Base-by-base conservation (phyloP, 2,888 invertebrate species). In the Strigamia transsilvanica region DNA sequence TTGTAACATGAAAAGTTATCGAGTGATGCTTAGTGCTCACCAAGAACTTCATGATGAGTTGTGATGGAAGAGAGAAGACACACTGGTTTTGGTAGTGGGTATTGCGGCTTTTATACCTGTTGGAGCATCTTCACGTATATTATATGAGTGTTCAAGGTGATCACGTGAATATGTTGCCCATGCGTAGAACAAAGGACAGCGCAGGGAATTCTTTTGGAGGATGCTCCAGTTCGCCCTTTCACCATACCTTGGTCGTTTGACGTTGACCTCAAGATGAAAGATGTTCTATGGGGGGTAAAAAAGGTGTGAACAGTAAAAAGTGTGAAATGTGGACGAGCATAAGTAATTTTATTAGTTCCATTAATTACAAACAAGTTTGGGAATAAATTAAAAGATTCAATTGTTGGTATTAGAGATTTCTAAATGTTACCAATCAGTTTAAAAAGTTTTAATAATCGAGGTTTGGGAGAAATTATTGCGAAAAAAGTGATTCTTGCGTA, bases 11-110 rank as follows among this genome's bases (percentile, higher is more conserved):
- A 46, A 46, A 46, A 46, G 46, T 46, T 2, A 4, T n/a, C 4
- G n/a, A 18, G 18, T 18, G n/a, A 1, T 18, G 13, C 6, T 51
- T n/a, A 2, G n/a, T 56, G 56, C 56, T 56, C 56, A 56, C 56
- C 56, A 56, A 56, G 56, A 56, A 56, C 56, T 56, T 56, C 56
- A 56, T 56, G 56, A 56, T 56, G 56, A 56, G 56, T 18, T 56
- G 56, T 18, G 56, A 56, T 56, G 9, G 7, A 38, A 38, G 21
- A 56, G 56, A 56, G 56, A 56, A 15, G 56, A 56, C 21, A 56
- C 56, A 56, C 15, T 56, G 56, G 5, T 56, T 4, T 56, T 56
- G 56, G 21, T 56, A 56, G 56, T 56, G 18, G 56, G 56, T 56
- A 5, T 56, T 21, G 56, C 18, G 56, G 56, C 56, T 56, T 56